Base-by-base conservation (phyloP, 2,888 invertebrate species). In the Cerastoderma edule region DNA sequence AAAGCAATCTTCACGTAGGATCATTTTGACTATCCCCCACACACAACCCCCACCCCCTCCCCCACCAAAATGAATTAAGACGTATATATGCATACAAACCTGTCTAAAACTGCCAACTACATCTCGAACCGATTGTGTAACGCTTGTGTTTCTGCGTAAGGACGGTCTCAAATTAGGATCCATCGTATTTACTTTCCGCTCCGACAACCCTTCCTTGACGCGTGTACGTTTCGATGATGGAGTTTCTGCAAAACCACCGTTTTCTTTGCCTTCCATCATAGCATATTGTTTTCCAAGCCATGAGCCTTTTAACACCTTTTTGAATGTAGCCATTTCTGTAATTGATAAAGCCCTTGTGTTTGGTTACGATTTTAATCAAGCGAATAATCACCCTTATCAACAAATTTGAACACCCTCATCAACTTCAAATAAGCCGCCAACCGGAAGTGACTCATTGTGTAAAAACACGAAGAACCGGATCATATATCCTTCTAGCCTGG, bases 21-120 rank as follows among this genome's bases (percentile, higher is more conserved):
- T n/a, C n/a, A n/a, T n/a, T n/a, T n/a, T n/a, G n/a, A n/a, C n/a
- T n/a, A n/a, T n/a, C n/a, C n/a, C n/a, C n/a, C n/a, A n/a, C n/a
- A n/a, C n/a, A n/a, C n/a, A n/a, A n/a, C n/a, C n/a, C n/a, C n/a
- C 44, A 8, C 44, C 44, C 44, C 44, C 44, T 16, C 44, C 44
- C 44, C 44, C 44, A 44, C 44, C 44, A 8, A 44, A 8, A 44
- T 16, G 19, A 8, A 44, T 13, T 44, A 44, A 44, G 10, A 44
- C 8, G 19, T 13, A 44, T 13, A 44, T 44, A 8, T 44, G 44
- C 13, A 56, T n/a, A 66, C 46, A 70, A 68, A 88, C 89, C 88
- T 90, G 89, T 81, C 85, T 85, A 30, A 90, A 72, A 33, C 79
- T 85, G 33, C 89, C 90, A 39, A 90, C 87, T 22, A 88, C 90